These are phyloP conservation scores for Megalonaias nervosa DNA, from an alignment of 1,140 invertebrate genomes.

Conservation along the genomic window DNA sequence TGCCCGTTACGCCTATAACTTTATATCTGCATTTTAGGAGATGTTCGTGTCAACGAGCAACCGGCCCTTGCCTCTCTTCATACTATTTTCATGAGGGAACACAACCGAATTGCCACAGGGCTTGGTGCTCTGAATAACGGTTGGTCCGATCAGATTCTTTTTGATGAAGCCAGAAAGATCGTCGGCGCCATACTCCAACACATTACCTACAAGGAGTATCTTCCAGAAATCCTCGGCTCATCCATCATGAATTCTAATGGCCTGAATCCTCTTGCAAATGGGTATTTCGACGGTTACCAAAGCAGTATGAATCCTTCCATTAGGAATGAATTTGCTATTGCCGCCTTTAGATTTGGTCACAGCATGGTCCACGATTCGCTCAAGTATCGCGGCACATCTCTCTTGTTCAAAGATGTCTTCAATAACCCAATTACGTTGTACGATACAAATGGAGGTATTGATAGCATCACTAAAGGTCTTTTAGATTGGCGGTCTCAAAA, in stretches of 20 bases:
- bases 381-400: too few species aligned
- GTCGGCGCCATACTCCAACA: constrained; percentile 85
- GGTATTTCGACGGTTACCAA: constrained; percentile 76
- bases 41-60: constrained; percentile 86
- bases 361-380: constrained; percentile 79
- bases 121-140: constrained; percentile 86
- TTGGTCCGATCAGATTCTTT: constrained; percentile 90
- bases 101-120: constrained; percentile 89
- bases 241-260: constrained; percentile 20
- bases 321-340: constrained; percentile 95
- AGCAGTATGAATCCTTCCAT: constrained; percentile 85
- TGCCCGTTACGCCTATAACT: too few species aligned
- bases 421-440: constrained; percentile 17
- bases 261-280: constrained; percentile 7
- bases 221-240: constrained; percentile 35
- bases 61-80: constrained; percentile 96
- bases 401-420: constrained; percentile 18
- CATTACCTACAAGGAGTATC: constrained; percentile 78
- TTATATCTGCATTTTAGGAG: constrained; percentile 72
- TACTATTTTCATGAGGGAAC: constrained; percentile 95
- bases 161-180: constrained; percentile 87
- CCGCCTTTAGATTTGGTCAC: constrained; percentile 95
- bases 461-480: constrained; percentile 15
- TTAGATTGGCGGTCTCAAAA: constrained; percentile 7
- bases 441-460: constrained; percentile 6